Percentiles rank a stretch among this genome's conserved stretches.
phyloP scores from a whole-genome alignment of 2,113 vertebrate species.

The Chitala chitala region DNA sequence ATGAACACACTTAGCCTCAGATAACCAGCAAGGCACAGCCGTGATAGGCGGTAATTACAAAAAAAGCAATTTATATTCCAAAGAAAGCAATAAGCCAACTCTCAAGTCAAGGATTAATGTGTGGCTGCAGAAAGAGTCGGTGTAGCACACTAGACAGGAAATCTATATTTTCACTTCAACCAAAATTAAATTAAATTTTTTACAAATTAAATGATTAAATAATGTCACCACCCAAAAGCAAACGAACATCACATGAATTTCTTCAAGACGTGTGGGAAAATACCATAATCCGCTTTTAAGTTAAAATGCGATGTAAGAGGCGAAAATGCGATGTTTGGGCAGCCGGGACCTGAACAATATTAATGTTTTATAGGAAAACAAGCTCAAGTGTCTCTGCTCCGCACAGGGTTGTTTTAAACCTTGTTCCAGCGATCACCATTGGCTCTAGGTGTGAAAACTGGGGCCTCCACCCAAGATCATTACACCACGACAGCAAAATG shows the following conservation, averaged over 20 bases:
- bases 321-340: background rate
- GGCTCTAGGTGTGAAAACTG: too few relatives aligned
- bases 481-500: too few relatives aligned
- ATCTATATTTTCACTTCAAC: conserved; percentile 8
- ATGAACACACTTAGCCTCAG: conserved; percentile 26
- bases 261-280: too few relatives aligned
- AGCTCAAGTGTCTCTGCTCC: background rate
- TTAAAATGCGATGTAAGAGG: background rate
- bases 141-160: background rate
- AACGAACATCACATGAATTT: too few relatives aligned
- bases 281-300: too few relatives aligned
- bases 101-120: conserved; percentile 18
- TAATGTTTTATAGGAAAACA: background rate
- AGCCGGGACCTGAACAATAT: background rate
- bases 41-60: conserved; percentile 26
- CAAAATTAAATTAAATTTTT: background rate
- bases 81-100: conserved; percentile 15
- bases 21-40: conserved; percentile 16
- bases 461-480: too few relatives aligned
- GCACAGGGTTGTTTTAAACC: too few relatives aligned
- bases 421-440: too few relatives aligned
- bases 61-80: conserved; percentile 22
- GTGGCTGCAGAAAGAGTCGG: background rate
- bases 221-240: too few relatives aligned
- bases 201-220: too few relatives aligned